Evolutionary conservation across 2,113 vertebrate genomes (phyloP).

Genomic region (Phylloscopus whistleri): DNA sequence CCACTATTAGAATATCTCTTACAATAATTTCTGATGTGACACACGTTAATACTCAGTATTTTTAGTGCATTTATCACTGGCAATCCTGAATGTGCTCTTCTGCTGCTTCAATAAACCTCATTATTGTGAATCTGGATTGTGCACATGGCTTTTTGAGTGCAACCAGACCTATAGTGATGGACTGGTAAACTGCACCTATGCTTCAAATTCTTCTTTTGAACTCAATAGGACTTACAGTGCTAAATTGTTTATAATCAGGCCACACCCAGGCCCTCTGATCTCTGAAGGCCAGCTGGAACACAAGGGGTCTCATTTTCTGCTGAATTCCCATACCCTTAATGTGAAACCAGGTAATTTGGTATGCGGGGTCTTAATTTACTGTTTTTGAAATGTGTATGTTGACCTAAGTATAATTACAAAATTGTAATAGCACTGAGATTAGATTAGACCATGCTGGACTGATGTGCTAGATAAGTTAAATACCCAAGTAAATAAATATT

Average conservation of each 20-base stretch:
- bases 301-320: background rate
- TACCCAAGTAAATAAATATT: background rate
- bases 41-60: background rate
- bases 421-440: background rate
- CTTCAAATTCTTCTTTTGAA: background rate
- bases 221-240: rapidly evolving
- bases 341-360: background rate
- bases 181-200: background rate
- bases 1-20: background rate
- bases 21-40: background rate
- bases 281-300: background rate
- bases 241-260: background rate
- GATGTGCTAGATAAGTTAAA: background rate
- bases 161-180: background rate
- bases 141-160: background rate
- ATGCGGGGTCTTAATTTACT: background rate
- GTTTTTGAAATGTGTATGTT: background rate
- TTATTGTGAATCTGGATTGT: background rate
- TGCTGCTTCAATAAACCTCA: background rate
- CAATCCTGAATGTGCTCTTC: background rate
- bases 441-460: background rate
- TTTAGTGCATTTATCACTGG: background rate
- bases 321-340: background rate
- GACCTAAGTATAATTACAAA: background rate
- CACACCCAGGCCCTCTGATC: background rate